phyloP scores from a whole-genome alignment of 2,113 vertebrate genomes.

The Nematolebias whitei region DNA sequence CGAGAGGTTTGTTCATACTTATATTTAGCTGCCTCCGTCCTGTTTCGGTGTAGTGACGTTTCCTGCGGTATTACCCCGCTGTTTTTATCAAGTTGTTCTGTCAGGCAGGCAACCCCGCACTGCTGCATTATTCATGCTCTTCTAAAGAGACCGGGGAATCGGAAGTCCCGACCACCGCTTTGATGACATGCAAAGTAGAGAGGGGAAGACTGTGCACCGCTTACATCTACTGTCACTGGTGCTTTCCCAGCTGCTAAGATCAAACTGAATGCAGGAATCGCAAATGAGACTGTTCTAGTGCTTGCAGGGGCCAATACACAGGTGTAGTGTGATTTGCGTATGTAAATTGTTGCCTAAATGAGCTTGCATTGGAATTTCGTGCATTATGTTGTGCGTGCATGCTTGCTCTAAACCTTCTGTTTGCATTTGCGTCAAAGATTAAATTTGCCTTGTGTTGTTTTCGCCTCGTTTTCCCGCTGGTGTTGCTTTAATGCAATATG shows the following conservation, averaged over 20 bases:
- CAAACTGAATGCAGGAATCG: slow-evolving; percentile 31
- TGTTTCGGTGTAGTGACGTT: slow-evolving; percentile 44
- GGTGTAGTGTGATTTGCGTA: slow-evolving; percentile 15
- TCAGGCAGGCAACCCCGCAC: slow-evolving; percentile 70
- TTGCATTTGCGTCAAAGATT: slow-evolving; percentile 9
- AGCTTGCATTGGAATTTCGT: slow-evolving; percentile 5
- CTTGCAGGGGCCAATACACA: not conserved
- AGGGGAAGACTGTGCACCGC: slow-evolving; percentile 40
- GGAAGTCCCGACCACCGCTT: slow-evolving; percentile 70
- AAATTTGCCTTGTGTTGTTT: slow-evolving; percentile 49
- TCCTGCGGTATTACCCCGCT: slow-evolving; percentile 62
- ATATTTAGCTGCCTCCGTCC: slow-evolving; percentile 58
- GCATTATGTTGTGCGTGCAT: not conserved
- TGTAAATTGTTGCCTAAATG: slow-evolving; percentile 17
- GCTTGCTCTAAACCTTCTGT: slow-evolving; percentile 10
- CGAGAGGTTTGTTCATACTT: slow-evolving; percentile 22
- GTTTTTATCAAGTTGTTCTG: slow-evolving; percentile 68
- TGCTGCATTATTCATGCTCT: slow-evolving; percentile 74
- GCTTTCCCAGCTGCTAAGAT: slow-evolving; percentile 54
- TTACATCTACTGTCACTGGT: slow-evolving; percentile 54
- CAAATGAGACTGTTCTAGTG: slow-evolving; percentile 24
- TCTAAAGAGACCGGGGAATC: slow-evolving; percentile 64
- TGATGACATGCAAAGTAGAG: slow-evolving; percentile 71
- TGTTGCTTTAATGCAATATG: slow-evolving; percentile 54
- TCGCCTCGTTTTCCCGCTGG: slow-evolving; percentile 23